Evolutionary conservation across 2,113 vertebrate species (phyloP), one percentile per base, ranked within the genome.

Genomic region (Shinisaurus crocodilurus): DNA sequence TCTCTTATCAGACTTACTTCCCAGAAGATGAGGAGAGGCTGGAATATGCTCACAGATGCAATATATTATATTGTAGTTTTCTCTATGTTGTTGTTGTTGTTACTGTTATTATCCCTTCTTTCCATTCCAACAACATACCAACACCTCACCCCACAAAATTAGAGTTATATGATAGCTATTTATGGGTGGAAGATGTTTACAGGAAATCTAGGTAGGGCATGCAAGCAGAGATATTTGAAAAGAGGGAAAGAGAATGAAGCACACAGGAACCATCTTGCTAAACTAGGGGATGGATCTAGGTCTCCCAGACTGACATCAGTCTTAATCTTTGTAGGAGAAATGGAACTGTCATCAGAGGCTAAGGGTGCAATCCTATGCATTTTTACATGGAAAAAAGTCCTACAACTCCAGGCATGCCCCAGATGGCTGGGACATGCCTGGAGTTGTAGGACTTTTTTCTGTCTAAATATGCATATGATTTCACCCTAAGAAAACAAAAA

Each of bases 11-110:
- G 6, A 23, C 45, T 70, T 29, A 54, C 82, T 90, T 91, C 87
- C 69, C 88, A 13, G 29, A 75, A 50, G 69, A 77, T 77, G 32
- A 67, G 32, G 90, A 91, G 88, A 88, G 91, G 60, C 60, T 72
- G 45, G 43, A 87, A 75, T 25, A 45, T 63, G 60, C 45, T 80
- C 72, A 77, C 54, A 69, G 48, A 79, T 32, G 25, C 60, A 43
- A 37, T 18, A 79, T 63, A 69, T 89, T 37, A 74, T 63, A 43
- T 20, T 29, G 1, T 16, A 67, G n/a, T 50, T 80, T 29, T 32
- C 12, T 48, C 40, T 2, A n/a, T 15, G 72, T 54, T 67, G 27
- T 72, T 32, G 18, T 40, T 48, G n/a, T 16, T 18, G 18, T 3
- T 5, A 81, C 29, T 27, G 29, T 29, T 48, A 37, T 83, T 37